Evolutionary conservation across 92 coral and sea anemone genomes (phyloP).

Genomic region (Heteractis magnifica): DNA sequence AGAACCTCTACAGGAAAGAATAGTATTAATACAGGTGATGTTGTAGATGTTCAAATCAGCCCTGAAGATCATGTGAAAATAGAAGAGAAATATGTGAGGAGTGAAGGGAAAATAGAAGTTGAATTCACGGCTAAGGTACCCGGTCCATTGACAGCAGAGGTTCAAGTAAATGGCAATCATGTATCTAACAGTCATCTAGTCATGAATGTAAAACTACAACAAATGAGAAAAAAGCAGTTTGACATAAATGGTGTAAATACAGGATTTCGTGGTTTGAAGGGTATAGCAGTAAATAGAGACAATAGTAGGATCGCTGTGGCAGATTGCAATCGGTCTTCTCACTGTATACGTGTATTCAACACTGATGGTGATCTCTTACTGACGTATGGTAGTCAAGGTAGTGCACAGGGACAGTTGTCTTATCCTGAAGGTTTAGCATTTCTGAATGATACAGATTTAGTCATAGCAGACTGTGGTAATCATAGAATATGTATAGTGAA

Average conservation of each 20-base stretch:
- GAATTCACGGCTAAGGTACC: constrained; percentile 25
- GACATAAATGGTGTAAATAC: constrained; percentile 2
- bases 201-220: constrained; percentile 6
- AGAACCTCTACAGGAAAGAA: constrained; percentile 11
- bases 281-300: constrained; percentile 25
- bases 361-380: constrained; percentile 9
- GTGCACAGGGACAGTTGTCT: constrained; percentile 2
- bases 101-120: constrained; percentile 16
- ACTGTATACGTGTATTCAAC: constrained; percentile 19
- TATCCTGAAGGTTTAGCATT: constrained; percentile 23
- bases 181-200: constrained; percentile 34
- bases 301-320: constrained; percentile 27
- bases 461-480: background rate
- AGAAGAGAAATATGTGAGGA: constrained; percentile 1
- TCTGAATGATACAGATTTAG: constrained; percentile 24
- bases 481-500: constrained; percentile 11
- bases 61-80: constrained; percentile 18
- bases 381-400: constrained; percentile 12
- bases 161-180: constrained; percentile 19
- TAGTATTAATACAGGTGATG: background rate
- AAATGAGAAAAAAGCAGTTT: background rate
- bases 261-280: background rate
- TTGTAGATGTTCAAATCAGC: constrained; percentile 11
- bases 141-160: constrained; percentile 26
- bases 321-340: background rate